These are phyloP conservation scores for Rachycentron canadum DNA, from an alignment of 2,797 vertebrate species.

Conservation along the genomic window DNA sequence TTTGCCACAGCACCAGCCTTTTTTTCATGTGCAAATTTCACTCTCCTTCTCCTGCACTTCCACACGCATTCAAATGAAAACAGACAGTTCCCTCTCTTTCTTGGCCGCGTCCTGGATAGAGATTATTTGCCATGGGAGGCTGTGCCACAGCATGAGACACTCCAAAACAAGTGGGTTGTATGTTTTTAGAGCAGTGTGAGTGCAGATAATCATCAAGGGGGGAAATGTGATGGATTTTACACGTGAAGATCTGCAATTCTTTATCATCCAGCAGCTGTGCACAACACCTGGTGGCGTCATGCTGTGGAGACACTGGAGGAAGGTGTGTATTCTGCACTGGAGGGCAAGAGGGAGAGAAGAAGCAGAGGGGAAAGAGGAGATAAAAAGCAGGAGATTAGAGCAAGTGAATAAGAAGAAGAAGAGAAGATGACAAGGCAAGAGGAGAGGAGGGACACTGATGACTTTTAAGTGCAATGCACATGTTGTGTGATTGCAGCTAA, in stretches of 20 bases:
- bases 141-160: slow-evolving; percentile 39
- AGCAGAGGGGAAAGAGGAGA: not conserved
- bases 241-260: slow-evolving; percentile 53
- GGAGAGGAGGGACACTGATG: not conserved
- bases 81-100: slow-evolving; percentile 16
- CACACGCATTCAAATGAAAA: slow-evolving; percentile 39
- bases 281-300: slow-evolving; percentile 66
- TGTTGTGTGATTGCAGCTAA: slow-evolving; percentile 1
- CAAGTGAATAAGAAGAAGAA: not conserved
- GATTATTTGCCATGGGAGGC: slow-evolving; percentile 42
- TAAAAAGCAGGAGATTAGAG: slow-evolving; percentile 9
- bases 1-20: slow-evolving; percentile 3
- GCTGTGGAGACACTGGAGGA: slow-evolving; percentile 45
- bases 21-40: slow-evolving; percentile 34
- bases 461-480: slow-evolving; percentile 10
- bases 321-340: slow-evolving; percentile 13
- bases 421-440: not conserved
- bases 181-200: slow-evolving; percentile 53
- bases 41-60: not conserved
- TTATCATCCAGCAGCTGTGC: slow-evolving; percentile 70
- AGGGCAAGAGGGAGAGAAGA: not conserved
- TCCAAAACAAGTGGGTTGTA: slow-evolving; percentile 59
- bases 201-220: slow-evolving; percentile 52
- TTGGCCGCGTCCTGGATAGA: slow-evolving; percentile 25
- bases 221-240: slow-evolving; percentile 62